These are phyloP conservation scores for Falco cherrug DNA, from an alignment of 2,797 vertebrate genomes.

Conservation along the genomic window DNA sequence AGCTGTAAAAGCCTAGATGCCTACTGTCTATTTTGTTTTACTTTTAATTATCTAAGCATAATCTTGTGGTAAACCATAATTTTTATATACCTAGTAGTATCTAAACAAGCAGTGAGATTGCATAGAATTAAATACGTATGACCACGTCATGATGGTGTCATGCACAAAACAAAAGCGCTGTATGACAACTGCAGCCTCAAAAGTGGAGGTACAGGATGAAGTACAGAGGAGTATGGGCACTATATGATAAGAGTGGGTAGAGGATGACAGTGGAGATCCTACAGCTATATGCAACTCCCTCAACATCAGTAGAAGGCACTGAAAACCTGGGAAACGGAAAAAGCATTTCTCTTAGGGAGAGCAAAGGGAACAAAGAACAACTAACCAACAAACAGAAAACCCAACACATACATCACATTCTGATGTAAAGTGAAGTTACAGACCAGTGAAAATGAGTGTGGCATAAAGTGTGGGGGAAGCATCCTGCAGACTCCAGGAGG, in stretches of 20 bases:
- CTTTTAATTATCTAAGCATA: not conserved
- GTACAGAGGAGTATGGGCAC: not conserved
- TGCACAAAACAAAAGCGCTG: fast-evolving
- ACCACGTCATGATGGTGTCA: not conserved
- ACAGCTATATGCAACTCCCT: not conserved
- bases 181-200: not conserved
- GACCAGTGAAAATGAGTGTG: not conserved
- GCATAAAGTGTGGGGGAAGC: not conserved
- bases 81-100: not conserved
- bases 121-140: not conserved
- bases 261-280: not conserved
- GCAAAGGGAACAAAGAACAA: not conserved
- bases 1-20: not conserved
- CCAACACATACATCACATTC: not conserved
- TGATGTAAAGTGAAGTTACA: not conserved
- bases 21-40: not conserved
- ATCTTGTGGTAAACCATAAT: not conserved
- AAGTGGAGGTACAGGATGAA: not conserved
- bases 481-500: not conserved
- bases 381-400: not conserved
- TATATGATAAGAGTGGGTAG: not conserved
- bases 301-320: not conserved
- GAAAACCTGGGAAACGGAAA: not conserved
- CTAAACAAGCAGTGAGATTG: not conserved
- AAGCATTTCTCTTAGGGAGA: not conserved